Conservation (phyloP, 2,113 vertebrate species). For the Tyto alba region DNA sequence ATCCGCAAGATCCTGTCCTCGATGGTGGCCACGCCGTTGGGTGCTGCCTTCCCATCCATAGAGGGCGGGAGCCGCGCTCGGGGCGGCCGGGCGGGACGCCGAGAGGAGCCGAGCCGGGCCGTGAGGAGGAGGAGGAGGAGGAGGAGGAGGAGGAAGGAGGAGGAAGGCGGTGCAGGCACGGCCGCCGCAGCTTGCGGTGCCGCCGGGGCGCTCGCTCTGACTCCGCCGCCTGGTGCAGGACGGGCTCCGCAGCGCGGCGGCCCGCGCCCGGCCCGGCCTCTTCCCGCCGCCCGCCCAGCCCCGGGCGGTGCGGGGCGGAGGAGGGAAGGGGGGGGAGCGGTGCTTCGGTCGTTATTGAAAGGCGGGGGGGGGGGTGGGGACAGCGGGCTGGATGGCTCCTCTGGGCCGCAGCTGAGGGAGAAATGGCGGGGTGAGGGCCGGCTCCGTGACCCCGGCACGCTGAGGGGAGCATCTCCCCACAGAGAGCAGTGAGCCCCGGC, state of each 20-base stretch:
- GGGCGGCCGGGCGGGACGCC: conserved; percentile 46
- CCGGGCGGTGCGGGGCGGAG: not conserved
- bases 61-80: conserved; percentile 23
- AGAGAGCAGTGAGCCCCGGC: not conserved
- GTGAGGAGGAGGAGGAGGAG: not conserved
- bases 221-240: conserved; percentile 67
- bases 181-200: conserved; percentile 43
- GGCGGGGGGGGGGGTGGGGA: not conserved
- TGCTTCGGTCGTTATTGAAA: not conserved
- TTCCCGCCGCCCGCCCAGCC: not conserved
- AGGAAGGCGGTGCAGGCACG: not conserved
- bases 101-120: not conserved
- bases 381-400: too few relatives aligned
- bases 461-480: too few relatives aligned
- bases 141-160: not conserved
- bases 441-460: not conserved
- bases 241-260: conserved; percentile 56
- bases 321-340: not conserved
- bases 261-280: not conserved
- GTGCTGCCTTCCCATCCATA: conserved; percentile 85
- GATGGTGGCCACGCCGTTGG: conserved; percentile 94
- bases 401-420: not conserved
- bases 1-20: conserved; percentile 96
- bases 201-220: conserved; percentile 54
- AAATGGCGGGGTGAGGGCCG: not conserved